A percentile compares a stretch with the other conserved stretches of the same genome.
These are phyloP conservation scores for Galbula dea DNA, from an alignment of 2,113 vertebrate genomes.

Conservation along the genomic window DNA sequence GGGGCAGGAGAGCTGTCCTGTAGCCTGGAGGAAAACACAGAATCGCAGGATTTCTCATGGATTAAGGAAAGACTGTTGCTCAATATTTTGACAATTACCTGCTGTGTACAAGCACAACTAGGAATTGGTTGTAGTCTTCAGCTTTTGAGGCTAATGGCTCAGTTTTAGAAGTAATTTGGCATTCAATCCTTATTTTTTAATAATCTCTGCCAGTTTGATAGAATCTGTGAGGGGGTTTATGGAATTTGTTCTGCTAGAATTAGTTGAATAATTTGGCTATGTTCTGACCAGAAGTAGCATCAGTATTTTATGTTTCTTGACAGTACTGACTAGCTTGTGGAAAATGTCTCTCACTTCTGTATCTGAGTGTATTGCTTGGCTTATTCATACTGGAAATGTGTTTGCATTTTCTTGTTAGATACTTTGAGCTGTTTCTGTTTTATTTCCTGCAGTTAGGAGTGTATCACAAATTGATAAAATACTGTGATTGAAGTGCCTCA, in stretches of 20 bases:
- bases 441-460: background rate
- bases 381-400: background rate
- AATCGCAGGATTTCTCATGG: conserved; percentile 27
- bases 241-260: background rate
- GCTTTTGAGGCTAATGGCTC: background rate
- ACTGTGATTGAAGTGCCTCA: background rate
- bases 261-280: background rate
- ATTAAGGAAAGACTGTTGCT: background rate
- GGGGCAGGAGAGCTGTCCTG: conserved; percentile 43
- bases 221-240: background rate
- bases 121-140: background rate
- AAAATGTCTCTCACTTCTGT: background rate
- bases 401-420: background rate
- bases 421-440: background rate
- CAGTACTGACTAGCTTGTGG: background rate
- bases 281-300: background rate
- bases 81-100: background rate
- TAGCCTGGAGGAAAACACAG: conserved; percentile 34
- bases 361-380: background rate
- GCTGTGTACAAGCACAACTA: background rate
- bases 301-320: background rate
- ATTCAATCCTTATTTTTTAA: background rate
- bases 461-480: background rate
- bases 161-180: background rate
- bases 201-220: background rate